Base-by-base conservation (phyloP, 1,140 invertebrate species). In the Drosophila lacteicornis region DNA sequence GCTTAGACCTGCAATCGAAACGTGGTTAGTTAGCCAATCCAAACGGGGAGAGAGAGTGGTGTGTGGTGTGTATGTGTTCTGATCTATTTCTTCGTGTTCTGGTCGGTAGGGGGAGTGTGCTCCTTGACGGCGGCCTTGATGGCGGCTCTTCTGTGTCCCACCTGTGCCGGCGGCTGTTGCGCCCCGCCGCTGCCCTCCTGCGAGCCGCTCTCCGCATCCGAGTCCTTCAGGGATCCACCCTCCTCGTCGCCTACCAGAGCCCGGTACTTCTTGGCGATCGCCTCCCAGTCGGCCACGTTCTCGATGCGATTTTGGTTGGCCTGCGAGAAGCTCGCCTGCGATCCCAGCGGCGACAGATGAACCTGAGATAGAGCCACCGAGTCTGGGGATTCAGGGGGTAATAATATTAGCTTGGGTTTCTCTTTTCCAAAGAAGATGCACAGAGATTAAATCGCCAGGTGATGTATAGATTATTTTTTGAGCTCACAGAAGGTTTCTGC, bases 231-330 rank as follows among this genome's bases (percentile, higher is more conserved):
- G 2, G 92, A 93, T 11, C 91, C 85, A 2, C 85, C 85, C 56
- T 93, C 92, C 67, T 93, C 92, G 60, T 92, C 87, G 53, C 92
- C 92, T 5, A 92, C 85, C 2, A 98, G 93, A 0, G 96, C 95
- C n/a, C 97, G 94, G 91, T 98, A 98, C 84, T 97, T 97, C 92
- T 97, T 97, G 9, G 97, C 96, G 30, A 98, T 98, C 2, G 95
- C 94, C 77, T 97, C 96, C 98, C 98, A 98, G 91, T 98, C 97
- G 5, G 97, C 96, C 0, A 98, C 97, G 81, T 97, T 98, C 92
- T 98, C 97, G 65, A 98, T 97, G 69, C 96, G 94, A 15, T 95
- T 96, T 33, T 93, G 93, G 66, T 93, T 93, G 60, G 94, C 93
- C 47, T 94, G 93, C 78, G 95, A 95, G 90, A 97, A 97, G 77